Conservation (phyloP, 2,888 invertebrate species). For the Caenorhabditis angaria region DNA sequence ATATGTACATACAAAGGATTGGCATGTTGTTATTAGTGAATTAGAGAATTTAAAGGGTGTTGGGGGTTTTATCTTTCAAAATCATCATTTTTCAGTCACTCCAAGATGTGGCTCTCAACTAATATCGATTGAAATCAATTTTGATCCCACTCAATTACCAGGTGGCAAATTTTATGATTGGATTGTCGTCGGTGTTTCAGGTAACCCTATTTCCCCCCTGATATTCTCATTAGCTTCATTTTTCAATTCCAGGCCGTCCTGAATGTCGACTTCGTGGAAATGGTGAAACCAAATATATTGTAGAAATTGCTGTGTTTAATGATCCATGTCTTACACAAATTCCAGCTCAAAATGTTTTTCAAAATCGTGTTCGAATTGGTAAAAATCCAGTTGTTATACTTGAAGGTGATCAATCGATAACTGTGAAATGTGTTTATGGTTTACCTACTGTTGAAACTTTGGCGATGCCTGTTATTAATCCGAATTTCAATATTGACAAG, state of each 20-base stretch:
- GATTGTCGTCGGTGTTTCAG: conserved; percentile 69
- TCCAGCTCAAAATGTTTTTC: conserved; percentile 66
- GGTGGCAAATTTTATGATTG: conserved; percentile 66
- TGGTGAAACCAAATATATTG: conserved; percentile 68
- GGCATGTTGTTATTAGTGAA: neutral
- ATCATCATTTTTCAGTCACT: conserved; percentile 63
- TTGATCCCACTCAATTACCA: conserved; percentile 57
- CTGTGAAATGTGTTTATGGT: conserved; percentile 63
- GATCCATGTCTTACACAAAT: conserved; percentile 70
- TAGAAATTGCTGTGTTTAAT: conserved; percentile 70
- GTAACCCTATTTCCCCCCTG: too few relatives aligned
- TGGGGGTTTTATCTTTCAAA: too few relatives aligned
- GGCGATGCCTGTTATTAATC: conserved; percentile 59
- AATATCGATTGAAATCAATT: conserved; percentile 66
- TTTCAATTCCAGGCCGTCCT: conserved; percentile 43
- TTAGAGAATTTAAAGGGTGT: neutral
- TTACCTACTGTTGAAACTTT: conserved; percentile 65
- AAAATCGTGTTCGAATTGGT: conserved; percentile 70
- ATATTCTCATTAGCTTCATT: neutral
- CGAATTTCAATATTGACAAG: conserved; percentile 65
- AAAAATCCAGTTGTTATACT: conserved; percentile 69
- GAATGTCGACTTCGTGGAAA: conserved; percentile 69
- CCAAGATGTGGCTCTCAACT: conserved; percentile 64
- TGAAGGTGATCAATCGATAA: conserved; percentile 59
- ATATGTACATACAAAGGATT: neutral